These are phyloP conservation scores for Tiphia femorata DNA, from an alignment of 2,888 invertebrate genomes.

Conservation along the genomic window DNA sequence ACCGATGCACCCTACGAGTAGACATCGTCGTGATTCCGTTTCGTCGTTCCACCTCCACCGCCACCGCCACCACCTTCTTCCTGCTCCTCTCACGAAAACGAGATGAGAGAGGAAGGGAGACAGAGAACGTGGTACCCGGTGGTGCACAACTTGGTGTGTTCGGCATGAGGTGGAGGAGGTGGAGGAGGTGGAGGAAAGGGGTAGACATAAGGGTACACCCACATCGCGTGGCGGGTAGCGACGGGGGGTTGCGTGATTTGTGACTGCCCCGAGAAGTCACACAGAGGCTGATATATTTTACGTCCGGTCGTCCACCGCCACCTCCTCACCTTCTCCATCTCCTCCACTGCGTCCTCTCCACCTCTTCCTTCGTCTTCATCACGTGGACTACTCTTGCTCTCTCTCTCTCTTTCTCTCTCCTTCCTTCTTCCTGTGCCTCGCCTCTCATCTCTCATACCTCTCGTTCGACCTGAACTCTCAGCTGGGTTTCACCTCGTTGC, in stretches of 20 bases:
- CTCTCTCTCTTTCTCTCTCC: constrained; percentile 1
- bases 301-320: constrained; percentile 57
- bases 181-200: not conserved
- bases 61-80: no score
- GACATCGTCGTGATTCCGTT: no score
- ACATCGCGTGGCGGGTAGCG: constrained; percentile 56
- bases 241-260: constrained; percentile 69
- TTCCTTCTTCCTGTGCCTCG: not conserved
- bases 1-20: no score
- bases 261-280: constrained; percentile 68
- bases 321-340: constrained; percentile 13
- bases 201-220: constrained; percentile 56
- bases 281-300: constrained; percentile 69
- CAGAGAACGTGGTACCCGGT: no score
- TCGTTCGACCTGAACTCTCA: constrained; percentile 17
- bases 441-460: not conserved
- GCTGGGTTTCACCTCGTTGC: constrained; percentile 19
- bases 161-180: no score
- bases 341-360: constrained; percentile 17
- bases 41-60: no score
- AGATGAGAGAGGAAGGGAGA: no score
- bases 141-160: no score
- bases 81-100: no score
- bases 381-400: constrained; percentile 9
- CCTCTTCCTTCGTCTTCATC: constrained; percentile 21